Percentiles rank a stretch among this genome's conserved stretches.
Conservation (phyloP, 2,888 invertebrate species). For the Drosophila putrida region DNA sequence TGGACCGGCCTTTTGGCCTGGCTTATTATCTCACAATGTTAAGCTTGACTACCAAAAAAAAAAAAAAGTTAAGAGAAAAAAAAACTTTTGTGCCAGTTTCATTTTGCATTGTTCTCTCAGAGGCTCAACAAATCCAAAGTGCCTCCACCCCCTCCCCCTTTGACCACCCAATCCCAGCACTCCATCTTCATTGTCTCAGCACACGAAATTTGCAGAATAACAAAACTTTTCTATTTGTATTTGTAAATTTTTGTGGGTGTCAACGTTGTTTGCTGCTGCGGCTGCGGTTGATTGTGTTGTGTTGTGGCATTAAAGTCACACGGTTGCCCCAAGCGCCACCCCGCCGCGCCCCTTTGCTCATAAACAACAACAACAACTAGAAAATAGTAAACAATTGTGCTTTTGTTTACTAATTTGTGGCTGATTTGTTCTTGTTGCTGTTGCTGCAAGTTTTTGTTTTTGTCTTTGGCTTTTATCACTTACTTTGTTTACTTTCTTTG, state of each 20-base stretch:
- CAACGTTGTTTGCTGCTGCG: conserved; percentile 49
- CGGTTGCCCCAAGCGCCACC: conserved; percentile 27
- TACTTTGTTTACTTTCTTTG: conserved; percentile 75
- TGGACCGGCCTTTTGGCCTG: conserved; percentile 31
- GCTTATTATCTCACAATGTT: conserved; percentile 61
- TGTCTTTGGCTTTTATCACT: conserved; percentile 59
- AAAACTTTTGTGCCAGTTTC: conserved; percentile 66
- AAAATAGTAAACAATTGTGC: conserved; percentile 70
- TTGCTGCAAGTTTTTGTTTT: conserved; percentile 32
- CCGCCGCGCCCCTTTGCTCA: conserved; percentile 16
- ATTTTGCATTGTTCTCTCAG: conserved; percentile 65
- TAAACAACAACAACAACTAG: conserved; percentile 19
- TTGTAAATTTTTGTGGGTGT: conserved; percentile 69
- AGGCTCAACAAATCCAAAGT: conserved; percentile 30
- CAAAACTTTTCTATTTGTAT: conserved; percentile 66
- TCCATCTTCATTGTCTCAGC: conserved; percentile 25
- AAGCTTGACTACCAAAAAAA: conserved; percentile 25
- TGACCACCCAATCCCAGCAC: no score
- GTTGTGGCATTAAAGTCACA: conserved; percentile 50
- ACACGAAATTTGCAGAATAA: conserved; percentile 49
- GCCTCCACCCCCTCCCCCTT: neutral
- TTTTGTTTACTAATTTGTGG: conserved; percentile 78
- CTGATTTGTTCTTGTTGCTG: conserved; percentile 44
- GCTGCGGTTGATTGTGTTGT: conserved; percentile 2
- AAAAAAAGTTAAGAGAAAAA: conserved; percentile 19